Evolutionary conservation across 2,113 vertebrate species (phyloP).

Genomic region (Lucifuga dentata): DNA sequence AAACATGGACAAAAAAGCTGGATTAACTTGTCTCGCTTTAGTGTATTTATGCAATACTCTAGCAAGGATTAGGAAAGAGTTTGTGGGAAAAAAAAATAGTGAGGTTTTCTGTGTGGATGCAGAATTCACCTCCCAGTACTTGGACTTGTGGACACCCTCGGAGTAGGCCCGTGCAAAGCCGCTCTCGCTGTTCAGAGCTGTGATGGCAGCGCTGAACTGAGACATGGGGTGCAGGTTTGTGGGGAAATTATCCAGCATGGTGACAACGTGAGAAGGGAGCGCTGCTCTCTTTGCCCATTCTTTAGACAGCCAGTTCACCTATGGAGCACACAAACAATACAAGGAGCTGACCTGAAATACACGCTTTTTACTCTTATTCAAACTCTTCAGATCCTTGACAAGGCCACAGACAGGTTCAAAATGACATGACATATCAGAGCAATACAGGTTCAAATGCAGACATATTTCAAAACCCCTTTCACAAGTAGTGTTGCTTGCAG

Average conservation of each 20-base stretch:
- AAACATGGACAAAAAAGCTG: too few species aligned
- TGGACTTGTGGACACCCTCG: conserved; percentile 92
- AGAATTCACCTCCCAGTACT: conserved; percentile 98
- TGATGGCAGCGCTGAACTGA: conserved; percentile 95
- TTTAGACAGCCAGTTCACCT: conserved; percentile 94
- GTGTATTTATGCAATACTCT: too few species aligned
- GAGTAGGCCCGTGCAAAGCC: conserved; percentile 93
- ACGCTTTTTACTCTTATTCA: neutral
- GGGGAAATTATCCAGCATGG: conserved; percentile 99
- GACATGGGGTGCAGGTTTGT: conserved; percentile 99
- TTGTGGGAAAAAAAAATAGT: too few species aligned
- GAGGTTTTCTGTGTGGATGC: too few species aligned
- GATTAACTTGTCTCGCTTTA: too few species aligned
- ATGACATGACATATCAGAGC: too few species aligned
- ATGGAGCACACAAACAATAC: neutral
- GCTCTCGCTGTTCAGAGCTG: conserved; percentile 98
- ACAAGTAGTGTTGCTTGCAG: too few species aligned
- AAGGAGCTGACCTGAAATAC: neutral
- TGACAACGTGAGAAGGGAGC: conserved; percentile 96
- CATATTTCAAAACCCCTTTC: too few species aligned
- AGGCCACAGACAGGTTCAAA: too few species aligned
- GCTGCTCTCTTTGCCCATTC: conserved; percentile 97
- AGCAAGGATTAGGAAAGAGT: too few species aligned
- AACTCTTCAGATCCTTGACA: neutral
- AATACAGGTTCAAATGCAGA: too few species aligned